phyloP scores from a whole-genome alignment of 92 coral and sea anemone genomes.

The Actinernus sp. region DNA sequence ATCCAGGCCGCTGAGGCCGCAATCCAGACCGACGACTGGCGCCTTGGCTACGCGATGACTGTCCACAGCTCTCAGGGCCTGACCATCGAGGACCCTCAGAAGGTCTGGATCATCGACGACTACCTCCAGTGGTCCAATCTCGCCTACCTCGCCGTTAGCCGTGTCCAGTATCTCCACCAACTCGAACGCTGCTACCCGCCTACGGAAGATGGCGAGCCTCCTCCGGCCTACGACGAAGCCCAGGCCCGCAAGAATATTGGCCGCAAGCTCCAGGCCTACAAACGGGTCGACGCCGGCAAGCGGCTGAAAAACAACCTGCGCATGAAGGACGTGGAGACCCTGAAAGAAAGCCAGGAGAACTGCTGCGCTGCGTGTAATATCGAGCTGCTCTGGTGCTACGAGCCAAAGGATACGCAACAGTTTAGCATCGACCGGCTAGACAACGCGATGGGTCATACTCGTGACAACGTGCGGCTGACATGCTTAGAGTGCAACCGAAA shows the following conservation, averaged over 20 bases:
- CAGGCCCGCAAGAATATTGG: background rate
- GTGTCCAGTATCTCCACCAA: background rate
- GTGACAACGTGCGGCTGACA: conserved; percentile 14
- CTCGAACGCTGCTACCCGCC: too few species aligned
- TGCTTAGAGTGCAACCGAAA: conserved; percentile 42
- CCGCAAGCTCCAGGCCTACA: conserved; percentile 3
- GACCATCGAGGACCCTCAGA: background rate
- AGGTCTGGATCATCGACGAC: too few species aligned
- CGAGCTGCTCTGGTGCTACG: conserved; percentile 22
- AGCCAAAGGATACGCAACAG: conserved; percentile 23
- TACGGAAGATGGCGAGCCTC: too few species aligned
- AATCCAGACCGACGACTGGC: background rate
- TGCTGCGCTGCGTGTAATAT: conserved; percentile 19
- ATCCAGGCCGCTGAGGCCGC: conserved; percentile 1
- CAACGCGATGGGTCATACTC: conserved; percentile 11
- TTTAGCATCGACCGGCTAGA: conserved; percentile 24
- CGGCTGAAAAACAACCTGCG: conserved; percentile 10
- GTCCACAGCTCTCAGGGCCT: conserved; percentile 9
- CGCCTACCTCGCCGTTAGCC: conserved; percentile 3
- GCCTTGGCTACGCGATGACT: background rate
- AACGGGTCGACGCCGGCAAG: conserved; percentile 1
- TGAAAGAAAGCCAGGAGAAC: background rate
- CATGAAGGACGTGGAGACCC: conserved; percentile 3
- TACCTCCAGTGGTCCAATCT: too few species aligned
- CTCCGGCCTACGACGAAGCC: conserved; percentile 3